A percentile compares a stretch with the other conserved stretches of the same genome.
Evolutionary conservation across 2,113 vertebrate genomes (phyloP).

Genomic region (Tympanuchus pallidicinctus): DNA sequence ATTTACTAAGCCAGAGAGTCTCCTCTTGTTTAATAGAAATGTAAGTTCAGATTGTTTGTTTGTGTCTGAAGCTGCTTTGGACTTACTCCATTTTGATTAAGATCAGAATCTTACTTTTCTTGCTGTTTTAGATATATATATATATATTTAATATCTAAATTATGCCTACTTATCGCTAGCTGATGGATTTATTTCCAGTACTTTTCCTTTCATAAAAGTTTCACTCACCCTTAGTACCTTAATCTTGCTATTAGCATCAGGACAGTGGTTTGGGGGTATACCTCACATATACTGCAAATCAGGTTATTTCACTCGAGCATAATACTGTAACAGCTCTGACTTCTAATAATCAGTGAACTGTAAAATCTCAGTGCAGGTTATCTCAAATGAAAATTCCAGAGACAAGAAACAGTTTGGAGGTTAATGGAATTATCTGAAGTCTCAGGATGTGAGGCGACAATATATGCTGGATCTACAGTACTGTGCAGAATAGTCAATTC

Average conservation of each 20-base stretch:
- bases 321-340: conserved; percentile 16
- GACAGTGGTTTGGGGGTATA: neutral
- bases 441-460: neutral
- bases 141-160: neutral
- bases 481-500: neutral
- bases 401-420: conserved; percentile 9
- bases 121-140: neutral
- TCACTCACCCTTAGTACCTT: neutral
- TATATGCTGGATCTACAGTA: conserved; percentile 16
- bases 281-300: conserved; percentile 32
- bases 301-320: conserved; percentile 10
- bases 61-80: conserved; percentile 3
- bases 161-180: neutral
- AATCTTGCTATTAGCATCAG: conserved; percentile 1
- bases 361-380: conserved; percentile 34
- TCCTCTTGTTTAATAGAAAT: conserved; percentile 4
- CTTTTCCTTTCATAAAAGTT: conserved; percentile 33
- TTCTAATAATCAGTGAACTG: conserved; percentile 45
- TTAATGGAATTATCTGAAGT: conserved; percentile 39
- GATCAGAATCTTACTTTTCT: conserved; percentile 20
- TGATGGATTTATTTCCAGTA: neutral
- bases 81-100: conserved; percentile 55
- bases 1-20: neutral
- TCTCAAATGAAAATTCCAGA: conserved; percentile 49
- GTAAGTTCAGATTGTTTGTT: neutral